Base-by-base conservation (phyloP, 2,797 vertebrate species). In the Octomys mimax region DNA sequence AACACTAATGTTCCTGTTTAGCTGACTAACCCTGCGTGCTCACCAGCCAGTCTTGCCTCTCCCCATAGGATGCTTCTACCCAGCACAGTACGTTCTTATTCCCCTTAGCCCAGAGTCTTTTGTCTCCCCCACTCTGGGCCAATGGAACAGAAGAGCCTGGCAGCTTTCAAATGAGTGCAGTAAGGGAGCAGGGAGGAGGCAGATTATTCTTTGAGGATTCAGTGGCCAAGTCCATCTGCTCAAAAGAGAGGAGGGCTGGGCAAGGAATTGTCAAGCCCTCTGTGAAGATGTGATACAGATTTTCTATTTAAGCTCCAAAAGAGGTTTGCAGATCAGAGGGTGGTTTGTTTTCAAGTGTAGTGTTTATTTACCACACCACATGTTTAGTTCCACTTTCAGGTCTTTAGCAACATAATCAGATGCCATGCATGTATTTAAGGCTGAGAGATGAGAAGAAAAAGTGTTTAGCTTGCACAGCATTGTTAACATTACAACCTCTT, bases 201-300 rank as follows among this genome's bases (percentile, higher is more conserved):
- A n/a, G n/a, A 54, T 54, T 31, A 2, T 36, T 42, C 6, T 68
- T 62, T 71, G 64, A 96, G 42, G 54, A 81, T 46, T 57, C 80
- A 84, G 18, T 89, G 33, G 6, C 18, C 24, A 79, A 89, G 49
- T 68, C 64, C 22, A 13, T 94, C 59, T 87, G 94, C 82, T 94
- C 77, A 78, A 61, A 92, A 90, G 86, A 80, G 46, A 11, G 13
- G 68, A 26, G 57, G 62, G n/a, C n/a, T 71, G 36, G 80, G 31
- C 84, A 54, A 94, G 28, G 89, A 88, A 36, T 95, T 96, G 96
- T 84, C 49, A 92, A 89, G n/a, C 31, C 59, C 46, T 91, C 24
- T 4, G 71, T 52, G 46, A 91, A 94, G 89, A 89, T 73, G 26
- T 83, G 57, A 36, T 85, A 11, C n/a, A 80, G 28, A 28, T 88